Percentiles rank a stretch among this genome's conserved stretches.
Conservation (phyloP, 1,140 invertebrate species). For the Magallana ariakensis region DNA sequence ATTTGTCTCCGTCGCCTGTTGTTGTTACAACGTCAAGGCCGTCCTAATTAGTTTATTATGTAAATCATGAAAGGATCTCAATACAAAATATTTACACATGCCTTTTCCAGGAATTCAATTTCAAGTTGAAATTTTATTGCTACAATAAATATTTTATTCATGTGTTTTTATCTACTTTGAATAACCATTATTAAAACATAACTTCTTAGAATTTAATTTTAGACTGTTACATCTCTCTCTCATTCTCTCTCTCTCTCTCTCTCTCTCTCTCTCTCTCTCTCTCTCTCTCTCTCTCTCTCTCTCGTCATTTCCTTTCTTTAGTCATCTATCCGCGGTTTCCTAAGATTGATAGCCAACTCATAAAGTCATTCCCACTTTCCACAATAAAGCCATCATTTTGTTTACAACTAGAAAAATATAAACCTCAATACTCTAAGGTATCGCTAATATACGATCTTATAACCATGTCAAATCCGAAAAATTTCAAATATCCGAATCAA, state of each 20-base stretch:
- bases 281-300: neutral
- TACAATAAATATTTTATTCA: no score
- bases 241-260: neutral
- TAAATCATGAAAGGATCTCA: no score
- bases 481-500: slow-evolving; percentile 18
- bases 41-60: neutral
- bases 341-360: neutral
- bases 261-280: neutral
- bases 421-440: neutral
- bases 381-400: neutral
- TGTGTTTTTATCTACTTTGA: no score
- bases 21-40: neutral
- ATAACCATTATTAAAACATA: no score
- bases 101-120: no score
- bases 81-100: no score
- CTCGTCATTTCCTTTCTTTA: neutral
- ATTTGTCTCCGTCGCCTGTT: neutral
- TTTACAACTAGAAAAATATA: neutral
- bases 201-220: no score
- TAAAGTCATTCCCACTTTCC: neutral
- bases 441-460: neutral
- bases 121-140: no score
- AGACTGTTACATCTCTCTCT: neutral
- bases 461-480: neutral
- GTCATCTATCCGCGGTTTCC: neutral